These are phyloP conservation scores for Hemibagrus guttatus DNA, from an alignment of 2,797 vertebrate genomes.

Conservation along the genomic window DNA sequence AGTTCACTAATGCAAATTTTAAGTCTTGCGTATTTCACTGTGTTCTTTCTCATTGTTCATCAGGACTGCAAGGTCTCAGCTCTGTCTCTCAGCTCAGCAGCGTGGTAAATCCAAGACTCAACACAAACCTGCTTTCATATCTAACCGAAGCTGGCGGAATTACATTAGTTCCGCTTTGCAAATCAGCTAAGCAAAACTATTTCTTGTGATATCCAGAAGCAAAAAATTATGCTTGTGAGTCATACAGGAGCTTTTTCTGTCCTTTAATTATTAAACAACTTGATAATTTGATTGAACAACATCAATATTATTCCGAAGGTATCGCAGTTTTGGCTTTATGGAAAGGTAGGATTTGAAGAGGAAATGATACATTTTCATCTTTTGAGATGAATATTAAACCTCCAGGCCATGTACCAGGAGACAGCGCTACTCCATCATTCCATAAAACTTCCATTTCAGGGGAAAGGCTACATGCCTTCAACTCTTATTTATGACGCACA, in stretches of 20 bases:
- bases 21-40: not conserved
- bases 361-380: slow-evolving; percentile 24
- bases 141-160: not conserved
- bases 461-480: not conserved
- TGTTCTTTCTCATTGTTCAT: not conserved
- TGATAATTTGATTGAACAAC: slow-evolving; percentile 24
- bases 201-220: slow-evolving; percentile 21
- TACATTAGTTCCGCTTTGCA: slow-evolving; percentile 11
- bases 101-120: not conserved
- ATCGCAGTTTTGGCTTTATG: not conserved
- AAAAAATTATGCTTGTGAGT: not conserved
- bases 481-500: slow-evolving; percentile 10
- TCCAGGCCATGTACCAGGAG: slow-evolving; percentile 13
- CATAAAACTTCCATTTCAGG: slow-evolving; percentile 9
- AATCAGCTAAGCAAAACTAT: not conserved
- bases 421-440: slow-evolving; percentile 26
- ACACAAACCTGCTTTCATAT: slow-evolving; percentile 5
- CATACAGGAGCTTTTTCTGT: slow-evolving; percentile 12
- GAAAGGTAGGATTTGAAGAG: not conserved
- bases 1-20: not conserved
- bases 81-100: slow-evolving; percentile 1
- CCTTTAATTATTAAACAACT: slow-evolving; percentile 2
- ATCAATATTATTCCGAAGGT: not conserved
- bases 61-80: not conserved
- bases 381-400: slow-evolving; percentile 40